These are phyloP conservation scores for Eledona agricola DNA, from an alignment of 2,888 invertebrate species.

Conservation along the genomic window DNA sequence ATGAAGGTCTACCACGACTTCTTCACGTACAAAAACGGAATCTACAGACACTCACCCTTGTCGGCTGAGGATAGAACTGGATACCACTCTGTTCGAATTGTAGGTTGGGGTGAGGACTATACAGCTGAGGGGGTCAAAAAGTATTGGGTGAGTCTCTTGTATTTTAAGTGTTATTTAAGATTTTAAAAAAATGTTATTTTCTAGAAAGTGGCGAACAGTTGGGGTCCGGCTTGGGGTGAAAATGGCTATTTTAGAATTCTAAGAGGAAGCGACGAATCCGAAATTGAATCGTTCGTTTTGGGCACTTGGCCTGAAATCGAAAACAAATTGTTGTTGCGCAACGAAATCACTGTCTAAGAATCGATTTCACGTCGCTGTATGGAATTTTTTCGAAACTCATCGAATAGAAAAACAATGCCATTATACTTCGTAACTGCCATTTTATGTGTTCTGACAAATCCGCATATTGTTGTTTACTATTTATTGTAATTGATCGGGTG, in stretches of 20 bases:
- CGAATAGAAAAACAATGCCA: constrained; percentile 10
- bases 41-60: constrained; percentile 74
- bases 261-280: constrained; percentile 86
- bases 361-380: too few relatives aligned
- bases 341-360: constrained; percentile 13
- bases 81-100: constrained; percentile 89
- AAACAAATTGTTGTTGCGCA: constrained; percentile 41
- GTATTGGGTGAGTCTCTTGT: constrained; percentile 83
- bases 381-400: not conserved
- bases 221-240: constrained; percentile 94
- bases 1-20: constrained; percentile 93
- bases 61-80: constrained; percentile 70
- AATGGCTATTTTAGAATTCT: constrained; percentile 88
- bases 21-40: constrained; percentile 86
- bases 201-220: constrained; percentile 92
- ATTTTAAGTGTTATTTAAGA: constrained; percentile 10
- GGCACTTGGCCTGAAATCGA: constrained; percentile 73
- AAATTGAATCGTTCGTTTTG: constrained; percentile 89
- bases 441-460: constrained; percentile 32
- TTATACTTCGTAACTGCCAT: constrained; percentile 34
- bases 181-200: constrained; percentile 45
- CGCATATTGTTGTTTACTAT: constrained; percentile 17
- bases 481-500: constrained; percentile 18
- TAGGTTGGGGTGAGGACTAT: constrained; percentile 90
- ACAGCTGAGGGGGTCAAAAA: constrained; percentile 69